Evolutionary conservation across 1,140 invertebrate species (phyloP).

Genomic region (Triops cancriformis): DNA sequence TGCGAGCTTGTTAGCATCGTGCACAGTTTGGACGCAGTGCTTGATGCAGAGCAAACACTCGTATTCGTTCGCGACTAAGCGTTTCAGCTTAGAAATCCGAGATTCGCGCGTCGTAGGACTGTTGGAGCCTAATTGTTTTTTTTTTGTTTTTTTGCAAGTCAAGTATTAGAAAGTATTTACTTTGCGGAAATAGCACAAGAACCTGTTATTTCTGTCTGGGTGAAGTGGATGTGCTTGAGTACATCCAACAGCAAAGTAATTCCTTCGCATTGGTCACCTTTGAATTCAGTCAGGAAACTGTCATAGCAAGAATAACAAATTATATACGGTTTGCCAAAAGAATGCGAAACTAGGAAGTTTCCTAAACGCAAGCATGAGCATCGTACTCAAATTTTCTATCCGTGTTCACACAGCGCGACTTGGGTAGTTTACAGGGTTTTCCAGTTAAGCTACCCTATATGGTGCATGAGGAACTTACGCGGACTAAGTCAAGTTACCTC

Average conservation of each 20-base stretch:
- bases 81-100: not conserved
- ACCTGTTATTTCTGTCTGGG: constrained; percentile 24
- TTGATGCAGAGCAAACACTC: not conserved
- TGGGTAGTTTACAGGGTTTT: too few relatives aligned
- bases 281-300: constrained; percentile 25
- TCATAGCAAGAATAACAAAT: not conserved
- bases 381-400: too few relatives aligned
- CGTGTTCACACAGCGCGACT: too few relatives aligned
- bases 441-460: too few relatives aligned
- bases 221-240: constrained; percentile 21
- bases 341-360: too few relatives aligned
- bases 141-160: too few relatives aligned
- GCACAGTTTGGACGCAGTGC: not conserved
- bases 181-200: not conserved
- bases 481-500: too few relatives aligned
- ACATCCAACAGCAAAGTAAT: constrained; percentile 24
- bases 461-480: too few relatives aligned
- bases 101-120: not conserved
- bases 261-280: constrained; percentile 22
- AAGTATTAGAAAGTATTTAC: not conserved
- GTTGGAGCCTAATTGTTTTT: not conserved
- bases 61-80: not conserved
- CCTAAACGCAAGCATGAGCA: too few relatives aligned
- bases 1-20: not conserved
- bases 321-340: not conserved